Conservation (phyloP, 2,113 vertebrate species). For the Myocastor coypus region DNA sequence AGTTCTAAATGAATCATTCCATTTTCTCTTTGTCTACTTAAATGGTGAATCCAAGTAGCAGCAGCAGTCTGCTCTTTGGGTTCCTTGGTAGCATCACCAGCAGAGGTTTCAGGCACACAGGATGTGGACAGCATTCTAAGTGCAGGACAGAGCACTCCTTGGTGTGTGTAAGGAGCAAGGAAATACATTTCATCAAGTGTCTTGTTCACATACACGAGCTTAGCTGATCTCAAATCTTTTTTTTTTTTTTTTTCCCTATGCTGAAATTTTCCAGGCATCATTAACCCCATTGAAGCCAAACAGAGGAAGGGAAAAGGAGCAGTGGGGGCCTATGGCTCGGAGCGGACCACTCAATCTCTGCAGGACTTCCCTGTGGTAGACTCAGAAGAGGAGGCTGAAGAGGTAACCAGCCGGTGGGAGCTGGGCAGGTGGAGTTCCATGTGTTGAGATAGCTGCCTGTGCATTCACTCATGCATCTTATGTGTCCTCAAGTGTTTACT, state of each 20-base stretch:
- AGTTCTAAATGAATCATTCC: no score
- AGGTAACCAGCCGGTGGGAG: slow-evolving; percentile 84
- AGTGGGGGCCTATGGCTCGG: slow-evolving; percentile 96
- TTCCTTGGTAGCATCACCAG: not conserved
- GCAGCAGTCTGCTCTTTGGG: not conserved
- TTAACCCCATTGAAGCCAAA: slow-evolving; percentile 98
- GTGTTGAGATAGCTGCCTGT: fast-evolving
- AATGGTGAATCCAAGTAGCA: not conserved
- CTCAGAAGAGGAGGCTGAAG: slow-evolving; percentile 97
- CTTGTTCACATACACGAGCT: fast-evolving
- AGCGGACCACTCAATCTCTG: slow-evolving; percentile 94
- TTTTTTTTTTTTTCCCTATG: not conserved
- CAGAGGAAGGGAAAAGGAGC: slow-evolving; percentile 98
- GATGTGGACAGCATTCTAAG: fast-evolving
- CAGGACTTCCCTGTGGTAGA: slow-evolving; percentile 97
- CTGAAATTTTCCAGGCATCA: slow-evolving; percentile 90
- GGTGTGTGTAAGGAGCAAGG: not conserved
- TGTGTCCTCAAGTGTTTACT: fast-evolving
- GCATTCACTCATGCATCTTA: fast-evolving
- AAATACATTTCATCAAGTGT: not conserved
- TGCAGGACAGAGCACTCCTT: not conserved
- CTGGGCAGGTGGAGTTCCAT: fast-evolving
- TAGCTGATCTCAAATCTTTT: not conserved
- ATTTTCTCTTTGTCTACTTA: not conserved
- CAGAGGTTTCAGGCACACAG: not conserved